Evolutionary conservation across 2,888 invertebrate genomes (phyloP).

Genomic region (Aquatica leii): DNA sequence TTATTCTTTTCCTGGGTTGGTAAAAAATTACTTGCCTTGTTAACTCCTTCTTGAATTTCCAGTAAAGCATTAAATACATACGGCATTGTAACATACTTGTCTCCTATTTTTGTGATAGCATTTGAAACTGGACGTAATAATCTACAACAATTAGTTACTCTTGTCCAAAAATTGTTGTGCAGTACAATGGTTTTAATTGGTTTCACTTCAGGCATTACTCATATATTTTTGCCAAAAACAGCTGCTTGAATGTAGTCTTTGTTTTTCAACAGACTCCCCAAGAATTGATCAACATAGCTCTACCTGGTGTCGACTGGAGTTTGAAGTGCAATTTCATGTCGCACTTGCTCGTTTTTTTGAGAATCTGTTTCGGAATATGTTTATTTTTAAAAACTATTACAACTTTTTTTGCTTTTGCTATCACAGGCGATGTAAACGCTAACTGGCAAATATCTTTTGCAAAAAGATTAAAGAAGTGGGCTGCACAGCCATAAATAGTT

Average conservation of each 20-base stretch:
- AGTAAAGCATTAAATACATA: too few relatives aligned
- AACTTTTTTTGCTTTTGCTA: constrained; percentile 2
- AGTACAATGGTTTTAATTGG: background rate
- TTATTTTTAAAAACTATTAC: background rate
- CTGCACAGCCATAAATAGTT: background rate
- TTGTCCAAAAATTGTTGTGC: background rate
- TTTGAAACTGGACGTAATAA: background rate
- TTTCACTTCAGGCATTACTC: background rate
- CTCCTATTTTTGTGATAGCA: background rate
- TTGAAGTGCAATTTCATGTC: background rate
- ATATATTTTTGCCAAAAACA: background rate
- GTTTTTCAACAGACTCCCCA: background rate
- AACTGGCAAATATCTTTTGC: background rate
- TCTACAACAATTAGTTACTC: constrained; percentile 1
- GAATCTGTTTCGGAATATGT: too few relatives aligned
- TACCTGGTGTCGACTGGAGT: background rate
- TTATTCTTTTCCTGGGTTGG: background rate
- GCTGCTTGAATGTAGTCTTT: constrained; percentile 4
- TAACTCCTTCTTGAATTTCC: too few relatives aligned
- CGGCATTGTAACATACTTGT: background rate
- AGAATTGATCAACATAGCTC: background rate
- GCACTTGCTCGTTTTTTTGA: background rate
- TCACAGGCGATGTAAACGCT: too few relatives aligned
- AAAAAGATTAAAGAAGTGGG: background rate
- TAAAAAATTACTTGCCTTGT: too few relatives aligned